Percentiles rank a stretch among this genome's conserved stretches.
phyloP scores from a whole-genome alignment of 2,888 invertebrate species.

The Tenthredo notha region DNA sequence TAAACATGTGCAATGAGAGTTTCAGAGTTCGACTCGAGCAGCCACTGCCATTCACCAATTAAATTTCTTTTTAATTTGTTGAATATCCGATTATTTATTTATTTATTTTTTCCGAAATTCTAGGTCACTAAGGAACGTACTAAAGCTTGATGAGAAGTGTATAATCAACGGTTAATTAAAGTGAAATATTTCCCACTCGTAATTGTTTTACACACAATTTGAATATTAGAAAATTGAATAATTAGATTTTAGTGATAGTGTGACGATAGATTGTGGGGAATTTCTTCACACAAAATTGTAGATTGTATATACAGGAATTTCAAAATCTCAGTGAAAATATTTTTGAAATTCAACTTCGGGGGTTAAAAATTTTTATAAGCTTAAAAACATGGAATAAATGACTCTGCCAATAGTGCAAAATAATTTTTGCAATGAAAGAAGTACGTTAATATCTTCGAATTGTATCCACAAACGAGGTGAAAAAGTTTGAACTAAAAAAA shows the following conservation, averaged over 20 bases:
- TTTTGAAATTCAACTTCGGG: neutral
- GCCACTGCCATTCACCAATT: neutral
- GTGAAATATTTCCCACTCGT: no score
- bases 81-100: neutral
- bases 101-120: neutral
- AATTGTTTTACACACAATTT: no score
- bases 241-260: neutral
- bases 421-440: no score
- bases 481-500: no score
- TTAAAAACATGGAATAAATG: neutral
- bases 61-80: neutral
- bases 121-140: neutral
- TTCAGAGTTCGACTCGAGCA: neutral
- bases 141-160: no score
- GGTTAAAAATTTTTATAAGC: neutral
- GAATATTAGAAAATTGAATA: neutral
- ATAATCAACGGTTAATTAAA: no score
- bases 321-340: neutral
- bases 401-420: neutral
- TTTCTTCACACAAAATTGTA: no score
- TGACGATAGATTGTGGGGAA: neutral
- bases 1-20: neutral
- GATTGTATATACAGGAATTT: neutral
- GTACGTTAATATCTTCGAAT: no score
- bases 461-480: no score